Evolutionary conservation across 2,797 vertebrate species (phyloP).

Genomic region (Epinephelus malabaricus): DNA sequence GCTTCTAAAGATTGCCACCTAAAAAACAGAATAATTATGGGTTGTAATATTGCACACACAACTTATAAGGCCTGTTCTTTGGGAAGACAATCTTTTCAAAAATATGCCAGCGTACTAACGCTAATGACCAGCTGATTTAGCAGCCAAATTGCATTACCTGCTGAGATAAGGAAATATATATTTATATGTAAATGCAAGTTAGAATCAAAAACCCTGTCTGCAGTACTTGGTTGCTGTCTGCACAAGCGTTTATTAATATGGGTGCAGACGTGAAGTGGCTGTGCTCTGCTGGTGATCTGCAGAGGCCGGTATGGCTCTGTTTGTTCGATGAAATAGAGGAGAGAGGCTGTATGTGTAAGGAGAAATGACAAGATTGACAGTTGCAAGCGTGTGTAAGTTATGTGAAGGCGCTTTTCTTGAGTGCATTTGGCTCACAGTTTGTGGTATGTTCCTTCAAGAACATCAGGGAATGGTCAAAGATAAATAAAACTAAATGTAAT

Average conservation of each 20-base stretch:
- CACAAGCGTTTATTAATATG: not conserved
- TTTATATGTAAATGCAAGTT: conserved; percentile 7
- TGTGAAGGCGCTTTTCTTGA: not conserved
- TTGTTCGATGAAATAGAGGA: conserved; percentile 15
- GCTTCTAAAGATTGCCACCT: too few species aligned
- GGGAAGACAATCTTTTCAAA: not conserved
- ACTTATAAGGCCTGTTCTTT: too few species aligned
- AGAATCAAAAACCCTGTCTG: not conserved
- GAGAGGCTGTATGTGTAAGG: conserved; percentile 1
- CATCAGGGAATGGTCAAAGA: too few species aligned
- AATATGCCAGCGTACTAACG: not conserved
- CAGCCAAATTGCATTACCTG: not conserved
- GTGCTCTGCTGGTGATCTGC: conserved; percentile 2
- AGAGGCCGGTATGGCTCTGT: not conserved
- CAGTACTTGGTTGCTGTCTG: not conserved
- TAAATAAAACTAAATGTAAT: too few species aligned
- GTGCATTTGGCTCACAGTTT: not conserved
- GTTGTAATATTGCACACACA: too few species aligned
- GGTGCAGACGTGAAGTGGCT: not conserved
- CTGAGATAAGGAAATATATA: conserved; percentile 1
- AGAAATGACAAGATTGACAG: conserved; percentile 5
- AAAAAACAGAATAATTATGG: too few species aligned
- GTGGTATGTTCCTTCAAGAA: too few species aligned
- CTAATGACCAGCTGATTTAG: not conserved
- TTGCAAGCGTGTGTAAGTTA: not conserved